These are phyloP conservation scores for Gymnocypris eckloni DNA, from an alignment of 2,797 vertebrate species.

Conservation along the genomic window DNA sequence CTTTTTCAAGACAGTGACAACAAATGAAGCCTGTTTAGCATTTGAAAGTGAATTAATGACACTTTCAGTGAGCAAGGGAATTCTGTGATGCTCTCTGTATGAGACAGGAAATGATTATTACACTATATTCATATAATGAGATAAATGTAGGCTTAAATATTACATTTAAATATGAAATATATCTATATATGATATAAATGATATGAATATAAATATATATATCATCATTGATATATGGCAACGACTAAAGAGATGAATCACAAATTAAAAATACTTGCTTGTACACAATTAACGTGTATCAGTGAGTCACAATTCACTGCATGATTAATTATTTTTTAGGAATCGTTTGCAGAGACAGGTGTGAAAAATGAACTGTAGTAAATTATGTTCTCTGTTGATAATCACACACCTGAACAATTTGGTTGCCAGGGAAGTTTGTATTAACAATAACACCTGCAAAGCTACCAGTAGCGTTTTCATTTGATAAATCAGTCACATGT, in stretches of 20 bases:
- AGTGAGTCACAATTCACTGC: neutral
- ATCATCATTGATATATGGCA: too few relatives aligned
- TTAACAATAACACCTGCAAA: constrained; percentile 6
- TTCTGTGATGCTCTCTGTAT: neutral
- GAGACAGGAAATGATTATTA: constrained; percentile 35
- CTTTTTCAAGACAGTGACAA: constrained; percentile 17
- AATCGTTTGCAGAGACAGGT: neutral
- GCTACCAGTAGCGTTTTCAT: neutral
- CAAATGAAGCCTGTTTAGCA: constrained; percentile 50
- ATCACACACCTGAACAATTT: constrained; percentile 11
- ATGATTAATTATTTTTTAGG: neutral
- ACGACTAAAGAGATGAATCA: neutral
- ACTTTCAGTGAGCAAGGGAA: neutral
- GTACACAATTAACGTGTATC: neutral
- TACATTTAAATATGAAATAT: too few relatives aligned
- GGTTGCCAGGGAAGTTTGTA: neutral
- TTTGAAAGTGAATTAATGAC: constrained; percentile 63
- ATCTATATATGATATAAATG: too few relatives aligned
- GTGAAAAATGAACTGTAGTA: neutral
- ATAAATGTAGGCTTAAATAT: neutral
- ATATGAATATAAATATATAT: too few relatives aligned
- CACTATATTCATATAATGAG: neutral
- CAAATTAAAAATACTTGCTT: neutral
- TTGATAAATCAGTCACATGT: neutral
- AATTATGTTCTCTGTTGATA: neutral